Percentiles rank a stretch among this genome's conserved stretches.
phyloP scores from a whole-genome alignment of 2,888 invertebrate genomes.

The Synanthedon myopaeformis region DNA sequence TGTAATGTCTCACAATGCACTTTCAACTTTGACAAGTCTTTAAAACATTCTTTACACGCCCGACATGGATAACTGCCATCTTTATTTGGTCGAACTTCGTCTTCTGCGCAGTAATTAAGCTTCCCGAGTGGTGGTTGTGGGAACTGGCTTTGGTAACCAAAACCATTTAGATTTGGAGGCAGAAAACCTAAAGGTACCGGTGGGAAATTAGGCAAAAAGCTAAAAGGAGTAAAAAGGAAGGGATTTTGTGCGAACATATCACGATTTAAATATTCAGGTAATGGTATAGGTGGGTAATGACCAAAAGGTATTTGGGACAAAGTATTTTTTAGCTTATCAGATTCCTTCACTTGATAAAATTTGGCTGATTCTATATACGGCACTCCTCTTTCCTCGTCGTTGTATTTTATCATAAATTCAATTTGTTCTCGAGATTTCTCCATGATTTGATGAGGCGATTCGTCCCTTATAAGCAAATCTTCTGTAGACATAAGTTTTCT shows the following conservation, averaged over 20 bases:
- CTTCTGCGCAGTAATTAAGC: slow-evolving; percentile 74
- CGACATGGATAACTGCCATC: slow-evolving; percentile 78
- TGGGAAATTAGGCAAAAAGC: slow-evolving; percentile 61
- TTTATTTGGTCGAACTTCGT: slow-evolving; percentile 74
- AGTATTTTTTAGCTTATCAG: slow-evolving; percentile 43
- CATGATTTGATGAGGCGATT: slow-evolving; percentile 52
- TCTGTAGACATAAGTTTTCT: slow-evolving; percentile 86
- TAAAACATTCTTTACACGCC: slow-evolving; percentile 75
- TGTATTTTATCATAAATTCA: slow-evolving; percentile 82
- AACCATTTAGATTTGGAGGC: slow-evolving; percentile 53
- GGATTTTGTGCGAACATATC: slow-evolving; percentile 59
- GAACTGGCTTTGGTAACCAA: slow-evolving; percentile 45
- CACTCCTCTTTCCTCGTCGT: slow-evolving; percentile 76
- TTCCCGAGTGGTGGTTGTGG: slow-evolving; percentile 44
- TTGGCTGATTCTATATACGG: slow-evolving; percentile 69
- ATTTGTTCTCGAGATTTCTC: slow-evolving; percentile 78
- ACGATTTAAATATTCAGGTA: slow-evolving; percentile 52
- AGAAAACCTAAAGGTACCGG: slow-evolving; percentile 56
- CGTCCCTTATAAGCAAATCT: slow-evolving; percentile 50
- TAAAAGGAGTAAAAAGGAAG: slow-evolving; percentile 59
- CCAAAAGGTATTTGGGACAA: slow-evolving; percentile 38
- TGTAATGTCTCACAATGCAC: slow-evolving; percentile 81
- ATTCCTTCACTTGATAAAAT: slow-evolving; percentile 49
- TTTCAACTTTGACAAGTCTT: slow-evolving; percentile 73
- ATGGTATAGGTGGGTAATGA: slow-evolving; percentile 43